phyloP scores from a whole-genome alignment of 1,140 invertebrate genomes.

The Chymomyza costata region DNA sequence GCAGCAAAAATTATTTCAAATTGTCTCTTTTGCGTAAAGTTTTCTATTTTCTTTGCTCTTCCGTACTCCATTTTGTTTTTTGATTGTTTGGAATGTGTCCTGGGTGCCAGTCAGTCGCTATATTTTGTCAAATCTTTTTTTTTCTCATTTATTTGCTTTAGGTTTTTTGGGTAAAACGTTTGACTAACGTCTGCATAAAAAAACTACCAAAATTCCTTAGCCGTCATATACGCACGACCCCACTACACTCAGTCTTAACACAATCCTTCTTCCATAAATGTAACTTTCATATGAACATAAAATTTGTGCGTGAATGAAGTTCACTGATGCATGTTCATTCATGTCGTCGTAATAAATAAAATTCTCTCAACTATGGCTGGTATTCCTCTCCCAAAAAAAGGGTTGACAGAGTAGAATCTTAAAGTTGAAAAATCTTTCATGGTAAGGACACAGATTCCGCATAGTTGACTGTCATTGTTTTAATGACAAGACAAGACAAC shows the following conservation, averaged over 20 bases:
- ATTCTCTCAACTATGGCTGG: no score
- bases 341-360: slow-evolving; percentile 23
- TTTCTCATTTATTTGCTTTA: not conserved
- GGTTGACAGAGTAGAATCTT: no score
- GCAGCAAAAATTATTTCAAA: slow-evolving; percentile 31
- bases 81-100: not conserved
- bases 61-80: not conserved
- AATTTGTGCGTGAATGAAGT: slow-evolving; percentile 62
- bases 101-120: no score
- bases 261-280: no score
- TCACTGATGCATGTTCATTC: slow-evolving; percentile 46
- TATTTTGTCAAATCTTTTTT: slow-evolving; percentile 12
- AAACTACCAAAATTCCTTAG: slow-evolving; percentile 19
- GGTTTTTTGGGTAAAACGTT: slow-evolving; percentile 35
- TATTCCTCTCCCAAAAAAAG: no score
- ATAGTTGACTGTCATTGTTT: no score
- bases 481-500: no score
- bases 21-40: slow-evolving; percentile 20
- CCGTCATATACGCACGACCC: not conserved
- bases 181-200: slow-evolving; percentile 25
- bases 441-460: no score
- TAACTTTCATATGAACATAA: slow-evolving; percentile 43
- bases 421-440: no score
- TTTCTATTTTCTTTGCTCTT: slow-evolving; percentile 1
- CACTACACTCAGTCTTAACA: no score